These are phyloP conservation scores for Drosophila lowei DNA, from an alignment of 1,140 invertebrate species.

Conservation along the genomic window DNA sequence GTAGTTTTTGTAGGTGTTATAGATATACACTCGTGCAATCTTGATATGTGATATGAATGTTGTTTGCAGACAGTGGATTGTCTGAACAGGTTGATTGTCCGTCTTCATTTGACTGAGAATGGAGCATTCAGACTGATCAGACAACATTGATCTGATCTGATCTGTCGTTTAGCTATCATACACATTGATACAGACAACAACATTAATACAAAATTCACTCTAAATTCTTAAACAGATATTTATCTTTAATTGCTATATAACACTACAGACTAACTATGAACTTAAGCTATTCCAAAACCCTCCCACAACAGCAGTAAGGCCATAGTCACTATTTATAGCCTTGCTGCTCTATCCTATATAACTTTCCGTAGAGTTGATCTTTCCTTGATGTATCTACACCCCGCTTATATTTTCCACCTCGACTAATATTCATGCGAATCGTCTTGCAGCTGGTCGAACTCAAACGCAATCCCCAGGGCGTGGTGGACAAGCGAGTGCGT, in stretches of 20 bases:
- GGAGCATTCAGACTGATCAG: slow-evolving; percentile 28
- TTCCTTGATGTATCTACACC: slow-evolving; percentile 34
- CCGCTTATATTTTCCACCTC: too few species aligned
- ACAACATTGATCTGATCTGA: slow-evolving; percentile 12
- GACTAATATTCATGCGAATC: slow-evolving; percentile 19
- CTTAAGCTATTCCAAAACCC: slow-evolving; percentile 33
- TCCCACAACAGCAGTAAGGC: slow-evolving; percentile 26
- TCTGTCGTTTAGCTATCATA: slow-evolving; percentile 50
- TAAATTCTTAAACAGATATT: slow-evolving; percentile 45
- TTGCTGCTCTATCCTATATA: slow-evolving; percentile 24
- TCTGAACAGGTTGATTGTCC: slow-evolving; percentile 36
- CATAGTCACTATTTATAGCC: background rate
- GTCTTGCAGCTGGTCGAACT: slow-evolving; percentile 91
- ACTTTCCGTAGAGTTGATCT: slow-evolving; percentile 16
- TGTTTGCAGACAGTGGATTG: slow-evolving; percentile 43
- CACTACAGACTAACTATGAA: slow-evolving; percentile 71
- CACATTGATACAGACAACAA: slow-evolving; percentile 36
- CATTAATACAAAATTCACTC: slow-evolving; percentile 34
- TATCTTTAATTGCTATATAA: slow-evolving; percentile 68
- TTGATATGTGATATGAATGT: slow-evolving; percentile 56
- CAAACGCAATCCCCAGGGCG: slow-evolving; percentile 92
- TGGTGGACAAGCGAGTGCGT: slow-evolving; percentile 90
- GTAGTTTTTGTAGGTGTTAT: slow-evolving; percentile 82
- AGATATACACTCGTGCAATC: slow-evolving; percentile 34
- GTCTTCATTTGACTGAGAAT: too few species aligned